phyloP scores from a whole-genome alignment of 1,140 invertebrate species.

The Drosophila lacteicornis region DNA sequence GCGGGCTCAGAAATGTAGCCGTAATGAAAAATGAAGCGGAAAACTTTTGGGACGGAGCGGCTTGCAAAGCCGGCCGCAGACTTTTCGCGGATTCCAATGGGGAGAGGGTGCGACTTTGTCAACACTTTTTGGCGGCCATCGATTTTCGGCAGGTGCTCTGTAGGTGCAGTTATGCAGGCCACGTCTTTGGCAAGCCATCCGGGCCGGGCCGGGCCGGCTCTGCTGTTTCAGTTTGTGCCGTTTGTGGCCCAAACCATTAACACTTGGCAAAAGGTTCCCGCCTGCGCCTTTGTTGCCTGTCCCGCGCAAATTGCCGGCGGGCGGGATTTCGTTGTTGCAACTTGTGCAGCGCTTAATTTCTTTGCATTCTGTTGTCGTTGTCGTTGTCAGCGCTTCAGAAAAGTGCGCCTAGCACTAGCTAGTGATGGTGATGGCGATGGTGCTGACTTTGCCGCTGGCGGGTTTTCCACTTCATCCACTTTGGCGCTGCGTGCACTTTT shows the following conservation, averaged over 20 bases:
- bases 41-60: slow-evolving; percentile 47
- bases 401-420: slow-evolving; percentile 33
- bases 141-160: slow-evolving; percentile 31
- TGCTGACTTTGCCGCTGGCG: slow-evolving; percentile 51
- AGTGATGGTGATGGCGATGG: slow-evolving; percentile 10
- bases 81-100: slow-evolving; percentile 20
- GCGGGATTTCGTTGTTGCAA: slow-evolving; percentile 56
- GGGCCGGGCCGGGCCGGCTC: background rate
- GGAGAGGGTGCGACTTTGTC: slow-evolving; percentile 34
- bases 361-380: slow-evolving; percentile 78
- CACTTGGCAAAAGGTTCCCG: slow-evolving; percentile 48
- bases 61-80: slow-evolving; percentile 44
- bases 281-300: slow-evolving; percentile 34
- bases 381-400: slow-evolving; percentile 67
- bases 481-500: slow-evolving; percentile 77
- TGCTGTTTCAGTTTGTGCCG: background rate
- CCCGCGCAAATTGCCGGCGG: slow-evolving; percentile 40
- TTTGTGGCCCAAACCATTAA: slow-evolving; percentile 31
- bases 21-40: slow-evolving; percentile 72
- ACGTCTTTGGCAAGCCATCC: slow-evolving; percentile 24
- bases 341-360: slow-evolving; percentile 80
- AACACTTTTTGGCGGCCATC: slow-evolving; percentile 52
- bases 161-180: slow-evolving; percentile 31
- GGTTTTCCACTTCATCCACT: slow-evolving; percentile 77
- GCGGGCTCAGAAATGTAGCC: slow-evolving; percentile 41